A percentile compares a stretch with the other conserved stretches of the same genome.
Evolutionary conservation across 2,113 vertebrate genomes (phyloP).

Genomic region (Arvicanthis niloticus): DNA sequence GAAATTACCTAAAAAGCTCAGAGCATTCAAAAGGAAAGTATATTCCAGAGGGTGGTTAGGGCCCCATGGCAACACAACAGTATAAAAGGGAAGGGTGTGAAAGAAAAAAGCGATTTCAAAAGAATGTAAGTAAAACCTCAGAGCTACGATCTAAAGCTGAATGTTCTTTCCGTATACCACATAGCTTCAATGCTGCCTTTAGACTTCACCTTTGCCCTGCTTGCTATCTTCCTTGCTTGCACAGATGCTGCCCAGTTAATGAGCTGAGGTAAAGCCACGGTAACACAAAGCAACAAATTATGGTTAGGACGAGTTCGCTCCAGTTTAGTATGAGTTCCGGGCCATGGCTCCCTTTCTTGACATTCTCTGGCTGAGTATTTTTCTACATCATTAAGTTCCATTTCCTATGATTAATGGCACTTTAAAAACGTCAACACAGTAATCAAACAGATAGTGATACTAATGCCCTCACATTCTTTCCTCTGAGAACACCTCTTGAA

Average conservation of each 20-base stretch:
- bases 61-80: not conserved
- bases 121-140: constrained; percentile 11
- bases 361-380: constrained; percentile 57
- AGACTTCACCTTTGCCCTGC: constrained; percentile 30
- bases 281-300: constrained; percentile 25
- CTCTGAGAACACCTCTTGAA: constrained; percentile 61
- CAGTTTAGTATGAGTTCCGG: constrained; percentile 25
- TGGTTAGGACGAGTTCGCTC: constrained; percentile 43
- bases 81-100: not conserved
- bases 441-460: constrained; percentile 71
- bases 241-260: not conserved
- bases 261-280: not conserved
- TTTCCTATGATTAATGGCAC: constrained; percentile 77
- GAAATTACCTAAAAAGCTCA: constrained; percentile 20
- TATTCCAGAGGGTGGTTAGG: not conserved
- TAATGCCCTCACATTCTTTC: constrained; percentile 65
- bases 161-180: not conserved
- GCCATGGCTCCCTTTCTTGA: constrained; percentile 60
- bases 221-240: not conserved
- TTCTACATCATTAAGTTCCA: constrained; percentile 72
- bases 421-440: constrained; percentile 76
- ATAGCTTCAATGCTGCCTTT: not conserved
- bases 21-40: constrained; percentile 36
- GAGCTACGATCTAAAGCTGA: constrained; percentile 6
- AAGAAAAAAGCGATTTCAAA: constrained; percentile 53